Percentiles rank a stretch among this genome's conserved stretches.
These are phyloP conservation scores for Platypus cylindrus DNA, from an alignment of 2,888 invertebrate genomes.

Conservation along the genomic window DNA sequence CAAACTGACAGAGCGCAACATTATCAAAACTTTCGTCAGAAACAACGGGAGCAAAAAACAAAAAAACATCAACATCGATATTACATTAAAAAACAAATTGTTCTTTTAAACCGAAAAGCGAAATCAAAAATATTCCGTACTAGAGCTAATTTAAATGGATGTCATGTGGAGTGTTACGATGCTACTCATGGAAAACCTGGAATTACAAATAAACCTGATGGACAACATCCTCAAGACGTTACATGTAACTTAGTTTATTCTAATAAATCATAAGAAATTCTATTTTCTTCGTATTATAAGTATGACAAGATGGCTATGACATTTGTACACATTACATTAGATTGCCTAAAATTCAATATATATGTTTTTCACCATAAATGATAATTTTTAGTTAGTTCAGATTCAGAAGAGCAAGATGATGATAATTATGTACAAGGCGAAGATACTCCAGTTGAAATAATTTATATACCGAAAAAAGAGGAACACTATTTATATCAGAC, in stretches of 20 bases:
- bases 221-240: too few relatives aligned
- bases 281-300: too few relatives aligned
- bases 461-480: constrained; percentile 6
- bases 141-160: constrained; percentile 8
- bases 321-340: too few relatives aligned
- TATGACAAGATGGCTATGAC: too few relatives aligned
- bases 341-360: too few relatives aligned
- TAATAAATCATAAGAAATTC: too few relatives aligned
- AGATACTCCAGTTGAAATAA: constrained; percentile 12
- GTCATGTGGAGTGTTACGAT: constrained; percentile 10
- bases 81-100: constrained; percentile 4
- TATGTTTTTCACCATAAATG: too few relatives aligned
- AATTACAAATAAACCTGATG: background rate
- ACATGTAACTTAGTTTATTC: too few relatives aligned
- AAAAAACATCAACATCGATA: constrained; percentile 3
- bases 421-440: constrained; percentile 11
- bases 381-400: constrained; percentile 3
- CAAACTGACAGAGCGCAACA: background rate
- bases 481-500: constrained; percentile 6
- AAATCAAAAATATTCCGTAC: constrained; percentile 7
- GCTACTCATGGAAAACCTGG: constrained; percentile 2
- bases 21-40: background rate
- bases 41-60: background rate
- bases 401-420: constrained; percentile 4
- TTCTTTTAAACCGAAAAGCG: constrained; percentile 6